A percentile compares a stretch with the other conserved stretches of the same genome.
These are phyloP conservation scores for Erythrocercus mccallii DNA, from an alignment of 2,113 vertebrate genomes.

Conservation along the genomic window DNA sequence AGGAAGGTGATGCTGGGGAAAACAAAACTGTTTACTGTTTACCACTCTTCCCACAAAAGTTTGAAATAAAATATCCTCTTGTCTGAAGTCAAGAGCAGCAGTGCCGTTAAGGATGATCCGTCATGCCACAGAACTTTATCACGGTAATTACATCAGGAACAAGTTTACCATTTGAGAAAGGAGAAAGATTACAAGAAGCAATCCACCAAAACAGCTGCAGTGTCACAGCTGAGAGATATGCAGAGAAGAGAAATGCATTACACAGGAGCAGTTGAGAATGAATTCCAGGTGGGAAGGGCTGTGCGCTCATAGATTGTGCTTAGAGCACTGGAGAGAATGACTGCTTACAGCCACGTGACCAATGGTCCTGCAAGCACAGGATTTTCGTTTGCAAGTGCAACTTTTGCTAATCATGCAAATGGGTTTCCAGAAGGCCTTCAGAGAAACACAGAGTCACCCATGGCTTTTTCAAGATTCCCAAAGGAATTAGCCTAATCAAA, in stretches of 20 bases:
- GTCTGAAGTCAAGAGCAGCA: conserved; percentile 1
- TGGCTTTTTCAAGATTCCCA: neutral
- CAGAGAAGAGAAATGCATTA: conserved; percentile 22
- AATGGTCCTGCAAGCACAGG: neutral
- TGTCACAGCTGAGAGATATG: conserved; percentile 33
- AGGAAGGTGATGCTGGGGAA: neutral
- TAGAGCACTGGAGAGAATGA: neutral
- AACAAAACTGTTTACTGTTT: neutral
- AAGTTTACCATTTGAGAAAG: conserved; percentile 42
- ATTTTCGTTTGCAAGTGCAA: neutral
- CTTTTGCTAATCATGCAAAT: neutral
- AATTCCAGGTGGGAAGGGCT: neutral
- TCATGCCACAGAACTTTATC: conserved; percentile 31
- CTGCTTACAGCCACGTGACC: neutral
- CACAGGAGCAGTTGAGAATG: neutral
- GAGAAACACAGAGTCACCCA: neutral
- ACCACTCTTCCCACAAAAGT: neutral
- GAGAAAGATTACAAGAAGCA: conserved; percentile 45
- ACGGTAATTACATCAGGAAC: conserved; percentile 61
- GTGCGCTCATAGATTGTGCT: neutral
- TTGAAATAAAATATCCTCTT: conserved; percentile 34
- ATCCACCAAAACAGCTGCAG: conserved; percentile 26
- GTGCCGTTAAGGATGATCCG: neutral
- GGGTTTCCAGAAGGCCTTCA: neutral
- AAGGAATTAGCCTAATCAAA: neutral